Conservation (phyloP, 92 coral and sea anemone genomes). For the Bergia sp. region DNA sequence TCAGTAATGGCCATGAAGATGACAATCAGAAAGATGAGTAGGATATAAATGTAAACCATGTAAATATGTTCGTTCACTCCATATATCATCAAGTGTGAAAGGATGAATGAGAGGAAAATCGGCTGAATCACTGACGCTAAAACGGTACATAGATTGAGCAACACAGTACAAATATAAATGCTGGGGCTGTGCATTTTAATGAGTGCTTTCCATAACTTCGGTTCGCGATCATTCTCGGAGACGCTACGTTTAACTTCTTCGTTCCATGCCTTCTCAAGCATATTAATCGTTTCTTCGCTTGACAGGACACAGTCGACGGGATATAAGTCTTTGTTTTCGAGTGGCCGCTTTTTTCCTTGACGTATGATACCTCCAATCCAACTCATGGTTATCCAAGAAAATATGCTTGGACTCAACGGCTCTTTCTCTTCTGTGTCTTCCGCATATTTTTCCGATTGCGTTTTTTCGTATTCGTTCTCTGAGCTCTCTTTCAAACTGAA, state of each 20-base stretch:
- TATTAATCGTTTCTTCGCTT: neutral
- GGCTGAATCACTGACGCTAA: neutral
- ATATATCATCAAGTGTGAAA: constrained; percentile 12
- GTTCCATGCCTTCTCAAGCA: neutral
- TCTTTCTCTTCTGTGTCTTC: neutral
- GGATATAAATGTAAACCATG: constrained; percentile 12
- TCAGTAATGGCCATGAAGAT: constrained; percentile 16
- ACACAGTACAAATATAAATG: neutral
- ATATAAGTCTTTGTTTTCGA: neutral
- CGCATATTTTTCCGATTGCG: neutral
- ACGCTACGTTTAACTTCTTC: neutral
- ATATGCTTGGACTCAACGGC: neutral
- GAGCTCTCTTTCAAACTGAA: neutral
- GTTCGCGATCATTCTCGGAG: neutral
- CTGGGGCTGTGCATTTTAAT: neutral
- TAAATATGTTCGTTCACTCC: constrained; percentile 18
- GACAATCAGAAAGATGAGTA: constrained; percentile 5
- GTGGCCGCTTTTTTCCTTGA: constrained; percentile 2
- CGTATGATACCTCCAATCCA: constrained; percentile 6
- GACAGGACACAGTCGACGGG: neutral
- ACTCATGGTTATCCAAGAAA: neutral
- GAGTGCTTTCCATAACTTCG: constrained; percentile 18
- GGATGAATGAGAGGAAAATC: constrained; percentile 23
- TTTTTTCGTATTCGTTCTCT: neutral
- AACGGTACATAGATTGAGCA: neutral